Base-by-base conservation (phyloP, 2,797 vertebrate species). In the Coranthus polyacanthus region DNA sequence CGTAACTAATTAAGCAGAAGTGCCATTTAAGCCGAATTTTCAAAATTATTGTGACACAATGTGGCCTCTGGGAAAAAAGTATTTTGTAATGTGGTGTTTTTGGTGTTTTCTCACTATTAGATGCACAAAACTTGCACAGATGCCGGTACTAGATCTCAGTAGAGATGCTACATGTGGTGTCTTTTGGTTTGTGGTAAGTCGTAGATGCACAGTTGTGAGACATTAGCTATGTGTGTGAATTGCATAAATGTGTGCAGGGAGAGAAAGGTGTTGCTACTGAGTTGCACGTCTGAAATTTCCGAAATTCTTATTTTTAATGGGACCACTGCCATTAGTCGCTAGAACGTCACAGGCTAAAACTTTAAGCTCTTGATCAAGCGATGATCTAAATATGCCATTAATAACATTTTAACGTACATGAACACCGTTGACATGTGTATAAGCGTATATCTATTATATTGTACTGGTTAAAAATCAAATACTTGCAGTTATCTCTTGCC, bases 221-320 rank as follows among this genome's bases (percentile, higher is more conserved):
- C 64, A 8, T 52, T 41, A 41, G 45, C 15, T 57, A 15, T 58
- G 16, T 39, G 61, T 54, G 60, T 54, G 55, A 24, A 12, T 54
- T 3, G 29, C 29, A 32, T 12, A 21, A 4, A 21, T 26, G 5
- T 29, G 38, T 41, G 67, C 57, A 78, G 75, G 80, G 75, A 80
- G 62, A 78, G 18, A 72, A 71, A 82, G 75, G 78, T 81, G 85
- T 78, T 76, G 63, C 64, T 72, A 32, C 61, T 16, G 55, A 32
- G 29, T 32, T 32, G 29, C 7, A 32, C 10, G 29, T 32, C 9
- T 32, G 29, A 32, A 32, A 32, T 32, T 9, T n/a, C n/a, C n/a
- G n/a, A n/a, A n/a, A n/a, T n/a, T n/a, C n/a, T n/a, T n/a, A n/a
- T n/a, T n/a, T n/a, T n/a, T n/a, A n/a, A n/a, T n/a, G n/a, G n/a